Base-by-base conservation (phyloP, 2,888 invertebrate genomes). In the Desoria tigrina region DNA sequence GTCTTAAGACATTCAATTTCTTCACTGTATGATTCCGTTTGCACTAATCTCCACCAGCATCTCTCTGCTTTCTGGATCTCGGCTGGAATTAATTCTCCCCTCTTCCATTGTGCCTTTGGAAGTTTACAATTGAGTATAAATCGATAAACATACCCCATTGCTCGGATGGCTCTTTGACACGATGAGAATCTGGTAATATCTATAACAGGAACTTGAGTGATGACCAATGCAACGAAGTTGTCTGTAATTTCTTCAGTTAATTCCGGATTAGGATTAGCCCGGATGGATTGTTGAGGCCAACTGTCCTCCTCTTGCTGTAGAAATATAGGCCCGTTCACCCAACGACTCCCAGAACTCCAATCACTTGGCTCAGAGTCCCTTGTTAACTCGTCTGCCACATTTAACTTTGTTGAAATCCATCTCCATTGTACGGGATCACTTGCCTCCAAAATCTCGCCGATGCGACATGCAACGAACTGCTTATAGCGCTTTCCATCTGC, bases 321-420 rank as follows among this genome's bases (percentile, higher is more conserved):
- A 65, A 73, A 77, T 14, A 16, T 9, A 4, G 74, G 74, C 16
- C 76, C 76, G 45, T 62, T 62, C 49, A 74, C 63, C 76, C 76
- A 77, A 50, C 57, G 23, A 4, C 49, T 59, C 4, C 24, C 23
- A 1, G 32, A n/a, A 24, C 60, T 69, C 9, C 65, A 55, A 3
- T 66, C 61, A 11, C 14, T 3, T 1, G 14, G n/a, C 9, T 37
- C 23, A 1, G 1, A n/a, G 9, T 72, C 68, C 21, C 74, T 37
- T 1, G 74, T 74, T 11, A 70, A 68, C 11, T 71, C 65, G 50
- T 77, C 76, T 3, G 76, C 75, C 2, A 69, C 70, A 50, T 77
- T 77, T 9, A 51, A 14, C 7, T 21, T 28, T 6, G 74, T 72
- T 9, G 72, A 71, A 9, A 77, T 55, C 69, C 74, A 74, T 6